Percentiles rank a stretch among this genome's conserved stretches.
Conservation (phyloP, 2,113 vertebrate genomes). For the Ramphastos sulfuratus region DNA sequence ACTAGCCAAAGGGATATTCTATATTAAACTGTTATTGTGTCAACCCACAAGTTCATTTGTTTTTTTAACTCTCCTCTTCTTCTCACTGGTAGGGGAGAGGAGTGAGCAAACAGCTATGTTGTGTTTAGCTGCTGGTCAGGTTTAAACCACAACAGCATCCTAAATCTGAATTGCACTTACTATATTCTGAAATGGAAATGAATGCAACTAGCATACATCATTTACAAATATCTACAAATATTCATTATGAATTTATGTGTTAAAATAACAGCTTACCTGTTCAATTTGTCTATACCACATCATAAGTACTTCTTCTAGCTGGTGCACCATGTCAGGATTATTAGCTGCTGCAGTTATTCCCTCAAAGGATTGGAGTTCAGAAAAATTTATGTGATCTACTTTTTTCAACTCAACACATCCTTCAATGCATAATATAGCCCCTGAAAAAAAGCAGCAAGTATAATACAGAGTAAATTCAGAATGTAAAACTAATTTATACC, state of each 20-base stretch:
- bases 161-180: background rate
- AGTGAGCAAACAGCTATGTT: background rate
- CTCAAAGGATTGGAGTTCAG: constrained; percentile 73
- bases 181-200: background rate
- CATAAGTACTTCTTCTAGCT: constrained; percentile 81
- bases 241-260: background rate
- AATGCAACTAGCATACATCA: background rate
- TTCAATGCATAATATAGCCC: constrained; percentile 73
- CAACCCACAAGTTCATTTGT: background rate
- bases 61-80: background rate
- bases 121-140: background rate
- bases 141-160: background rate
- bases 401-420: constrained; percentile 75
- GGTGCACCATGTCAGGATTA: constrained; percentile 73
- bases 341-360: constrained; percentile 76
- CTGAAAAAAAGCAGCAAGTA: constrained; percentile 40
- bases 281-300: constrained; percentile 86
- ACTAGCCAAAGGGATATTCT: background rate
- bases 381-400: constrained; percentile 75
- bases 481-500: background rate
- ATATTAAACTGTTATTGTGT: background rate
- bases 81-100: background rate
- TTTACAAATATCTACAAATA: background rate
- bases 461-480: background rate
- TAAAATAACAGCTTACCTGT: constrained; percentile 63